Evolutionary conservation across 2,888 invertebrate species (phyloP), one percentile per base, ranked within the genome.

Genomic region (Mamestra brassicae): DNA sequence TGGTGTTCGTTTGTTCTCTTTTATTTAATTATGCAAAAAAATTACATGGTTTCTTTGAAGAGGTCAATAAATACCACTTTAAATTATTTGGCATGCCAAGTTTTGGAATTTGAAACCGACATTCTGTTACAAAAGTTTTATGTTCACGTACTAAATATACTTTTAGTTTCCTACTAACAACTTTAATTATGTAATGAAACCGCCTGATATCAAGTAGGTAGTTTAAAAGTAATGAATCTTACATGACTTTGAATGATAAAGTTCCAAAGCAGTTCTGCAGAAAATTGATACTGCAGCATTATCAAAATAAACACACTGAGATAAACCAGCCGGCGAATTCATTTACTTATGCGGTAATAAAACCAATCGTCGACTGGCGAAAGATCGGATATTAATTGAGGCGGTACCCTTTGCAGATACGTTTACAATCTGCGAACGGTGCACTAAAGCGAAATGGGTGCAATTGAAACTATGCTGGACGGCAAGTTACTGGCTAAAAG

Each of bases 371-470:
- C 83, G 86, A 83, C 84, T 85, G 82, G 78, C 83, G 81, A 85
- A 87, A 88, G 85, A 90, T 89, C 88, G 83, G 86, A 85, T 89
- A 88, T 92, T 91, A 92, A 92, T 92, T 89, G 90, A 87, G 84
- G 89, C 90, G 92, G 92, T 90, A 85, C 87, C 89, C 84, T 90
- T 90, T 90, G 85, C 87, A 88, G 88, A 89, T 86, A 89, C 90
- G 54, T 86, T 91, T 92, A 92, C 89, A 91, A 93, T 92, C 92
- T 92, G 93, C 89, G 88, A 92, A 93, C 87, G 88, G 87, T 88
- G 89, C 89, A 87, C 81, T 86, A 83, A 89, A 81, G 71, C 71
- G 74, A 68, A 83, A 73, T 76, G 79, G 78, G 71, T 77, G 81
- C 81, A 78, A 71, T 74, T 71, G 75, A 67, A 83, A 85, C 88